phyloP scores from a whole-genome alignment of 35 echinoderm and acorn worm genomes.

The Apostichopus parvimensis region DNA sequence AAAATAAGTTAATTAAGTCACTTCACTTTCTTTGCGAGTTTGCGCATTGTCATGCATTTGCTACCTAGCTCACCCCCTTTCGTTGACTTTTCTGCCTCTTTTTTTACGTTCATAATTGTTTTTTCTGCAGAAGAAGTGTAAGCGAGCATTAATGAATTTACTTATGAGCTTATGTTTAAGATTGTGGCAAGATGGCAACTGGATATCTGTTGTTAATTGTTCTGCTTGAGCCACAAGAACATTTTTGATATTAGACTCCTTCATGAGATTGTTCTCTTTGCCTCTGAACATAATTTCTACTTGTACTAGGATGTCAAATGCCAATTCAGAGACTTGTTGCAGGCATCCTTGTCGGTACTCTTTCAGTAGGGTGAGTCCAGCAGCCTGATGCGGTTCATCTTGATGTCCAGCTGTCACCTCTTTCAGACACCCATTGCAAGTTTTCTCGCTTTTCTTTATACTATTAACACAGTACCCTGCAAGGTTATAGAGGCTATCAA shows the following conservation, averaged over 20 bases:
- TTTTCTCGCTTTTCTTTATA: conserved; percentile 53
- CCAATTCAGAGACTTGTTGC: background rate
- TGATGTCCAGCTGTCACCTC: background rate
- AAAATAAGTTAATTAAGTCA: background rate
- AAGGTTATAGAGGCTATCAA: conserved; percentile 45
- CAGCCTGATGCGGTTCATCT: background rate
- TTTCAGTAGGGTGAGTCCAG: conserved; percentile 40
- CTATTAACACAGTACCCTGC: conserved; percentile 57
- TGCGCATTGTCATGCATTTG: conserved; percentile 49
- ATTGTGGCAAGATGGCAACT: no score
- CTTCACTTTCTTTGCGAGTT: background rate
- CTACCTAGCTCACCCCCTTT: conserved; percentile 43
- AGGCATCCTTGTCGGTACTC: background rate
- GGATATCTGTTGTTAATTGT: conserved; percentile 5
- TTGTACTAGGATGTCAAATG: background rate
- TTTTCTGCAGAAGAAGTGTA: no score
- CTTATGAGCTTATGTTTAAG: no score
- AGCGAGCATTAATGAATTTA: no score
- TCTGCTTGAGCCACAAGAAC: conserved; percentile 50
- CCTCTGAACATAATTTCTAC: conserved; percentile 35
- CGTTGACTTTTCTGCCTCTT: background rate
- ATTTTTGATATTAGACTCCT: conserved; percentile 39
- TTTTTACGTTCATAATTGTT: conserved; percentile 11
- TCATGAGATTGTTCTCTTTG: background rate
- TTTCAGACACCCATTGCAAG: background rate